These are phyloP conservation scores for Bufo bufo DNA, from an alignment of 2,113 vertebrate species.

Conservation along the genomic window DNA sequence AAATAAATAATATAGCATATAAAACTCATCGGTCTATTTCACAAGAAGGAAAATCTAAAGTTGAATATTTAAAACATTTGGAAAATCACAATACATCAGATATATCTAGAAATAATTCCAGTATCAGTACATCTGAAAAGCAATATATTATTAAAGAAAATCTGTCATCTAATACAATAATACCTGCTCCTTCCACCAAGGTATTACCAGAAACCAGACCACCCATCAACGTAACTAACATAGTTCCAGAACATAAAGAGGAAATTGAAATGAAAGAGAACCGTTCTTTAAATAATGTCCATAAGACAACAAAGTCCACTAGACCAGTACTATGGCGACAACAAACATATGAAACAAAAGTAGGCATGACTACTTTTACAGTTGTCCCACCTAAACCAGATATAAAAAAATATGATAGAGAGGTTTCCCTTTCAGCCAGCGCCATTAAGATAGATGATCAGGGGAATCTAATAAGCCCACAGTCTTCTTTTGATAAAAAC, in stretches of 20 bases:
- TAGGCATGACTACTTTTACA: slow-evolving; percentile 90
- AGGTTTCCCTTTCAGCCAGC: slow-evolving; percentile 69
- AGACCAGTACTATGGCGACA: slow-evolving; percentile 61
- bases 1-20: slow-evolving; percentile 67
- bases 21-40: slow-evolving; percentile 49
- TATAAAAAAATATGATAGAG: slow-evolving; percentile 67
- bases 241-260: slow-evolving; percentile 43
- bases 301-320: slow-evolving; percentile 53
- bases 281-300: neutral
- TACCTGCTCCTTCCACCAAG: slow-evolving; percentile 44
- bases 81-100: slow-evolving; percentile 56
- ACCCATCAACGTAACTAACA: slow-evolving; percentile 56
- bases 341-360: slow-evolving; percentile 72
- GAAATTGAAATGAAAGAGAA: slow-evolving; percentile 48
- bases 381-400: slow-evolving; percentile 86
- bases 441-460: slow-evolving; percentile 93
- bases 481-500: slow-evolving; percentile 53
- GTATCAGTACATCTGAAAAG: neutral
- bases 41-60: slow-evolving; percentile 48
- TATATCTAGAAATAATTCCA: slow-evolving; percentile 44
- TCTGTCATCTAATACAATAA: slow-evolving; percentile 46
- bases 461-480: slow-evolving; percentile 83
- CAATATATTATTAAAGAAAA: slow-evolving; percentile 25
- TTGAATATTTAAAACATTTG: slow-evolving; percentile 45
- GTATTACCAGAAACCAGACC: neutral